These are phyloP conservation scores for Eremobia ochroleuca DNA, from an alignment of 2,888 invertebrate genomes.

Conservation along the genomic window DNA sequence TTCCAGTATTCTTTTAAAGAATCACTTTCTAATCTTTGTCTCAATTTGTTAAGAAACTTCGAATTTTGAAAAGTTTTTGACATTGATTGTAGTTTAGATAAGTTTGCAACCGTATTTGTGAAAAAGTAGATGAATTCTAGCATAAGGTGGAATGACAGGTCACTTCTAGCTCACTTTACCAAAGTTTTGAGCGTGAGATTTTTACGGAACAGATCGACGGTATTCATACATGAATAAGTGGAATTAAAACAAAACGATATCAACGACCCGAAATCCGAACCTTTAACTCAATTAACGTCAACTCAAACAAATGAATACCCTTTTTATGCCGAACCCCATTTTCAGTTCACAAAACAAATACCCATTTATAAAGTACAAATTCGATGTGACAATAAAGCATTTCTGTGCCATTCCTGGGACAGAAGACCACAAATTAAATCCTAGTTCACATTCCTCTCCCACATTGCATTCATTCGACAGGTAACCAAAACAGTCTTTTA, in stretches of 20 bases:
- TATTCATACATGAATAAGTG: neutral
- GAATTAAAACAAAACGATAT: constrained; percentile 37
- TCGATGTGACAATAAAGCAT: constrained; percentile 49
- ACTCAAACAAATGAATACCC: constrained; percentile 55
- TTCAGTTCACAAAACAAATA: constrained; percentile 45
- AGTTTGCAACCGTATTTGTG: no score
- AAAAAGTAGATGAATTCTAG: no score
- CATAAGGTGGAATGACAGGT: no score
- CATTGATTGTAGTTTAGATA: neutral
- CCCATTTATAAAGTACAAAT: constrained; percentile 41
- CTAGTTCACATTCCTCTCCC: constrained; percentile 56
- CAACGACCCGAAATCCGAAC: constrained; percentile 20
- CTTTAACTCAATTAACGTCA: constrained; percentile 43
- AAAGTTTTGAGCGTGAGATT: neutral
- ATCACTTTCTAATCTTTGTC: neutral
- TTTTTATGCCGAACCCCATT: constrained; percentile 42
- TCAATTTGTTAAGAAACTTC: neutral
- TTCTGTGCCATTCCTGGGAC: neutral
- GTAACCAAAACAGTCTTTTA: constrained; percentile 58
- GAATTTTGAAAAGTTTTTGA: neutral
- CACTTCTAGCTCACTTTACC: neutral
- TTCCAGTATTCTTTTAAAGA: neutral
- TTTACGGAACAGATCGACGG: neutral
- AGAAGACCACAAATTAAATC: constrained; percentile 62
- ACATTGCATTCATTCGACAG: constrained; percentile 60